Evolutionary conservation across 2,797 vertebrate species (phyloP).

Genomic region (Sebastes reedi): DNA sequence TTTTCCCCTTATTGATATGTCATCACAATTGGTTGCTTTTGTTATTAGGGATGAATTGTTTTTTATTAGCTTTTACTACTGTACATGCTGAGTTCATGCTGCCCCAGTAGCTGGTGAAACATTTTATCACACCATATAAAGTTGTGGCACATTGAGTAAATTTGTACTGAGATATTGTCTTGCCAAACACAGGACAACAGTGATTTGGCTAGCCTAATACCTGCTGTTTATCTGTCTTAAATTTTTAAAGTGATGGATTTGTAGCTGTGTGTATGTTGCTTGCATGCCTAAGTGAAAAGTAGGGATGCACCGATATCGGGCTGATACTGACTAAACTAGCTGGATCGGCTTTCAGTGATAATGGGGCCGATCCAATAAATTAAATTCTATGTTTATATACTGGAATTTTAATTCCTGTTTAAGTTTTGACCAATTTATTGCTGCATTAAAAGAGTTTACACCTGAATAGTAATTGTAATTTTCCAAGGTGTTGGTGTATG

Average conservation of each 20-base stretch:
- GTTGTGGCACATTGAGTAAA: slow-evolving; percentile 23
- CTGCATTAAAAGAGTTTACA: too few relatives aligned
- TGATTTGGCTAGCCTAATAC: slow-evolving; percentile 13
- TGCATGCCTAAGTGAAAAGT: background rate
- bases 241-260: slow-evolving; percentile 18
- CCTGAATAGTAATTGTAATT: too few relatives aligned
- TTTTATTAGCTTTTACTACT: slow-evolving; percentile 5
- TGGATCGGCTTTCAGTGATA: too few relatives aligned
- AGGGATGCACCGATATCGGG: too few relatives aligned
- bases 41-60: slow-evolving; percentile 15
- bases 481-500: too few relatives aligned
- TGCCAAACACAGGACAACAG: slow-evolving; percentile 13
- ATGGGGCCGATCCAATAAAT: too few relatives aligned
- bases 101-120: slow-evolving; percentile 12
- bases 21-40: background rate
- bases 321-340: too few relatives aligned
- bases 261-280: slow-evolving; percentile 19
- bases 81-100: slow-evolving; percentile 19
- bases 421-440: too few relatives aligned
- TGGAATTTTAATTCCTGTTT: too few relatives aligned
- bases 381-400: too few relatives aligned
- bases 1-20: background rate
- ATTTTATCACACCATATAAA: slow-evolving; percentile 21
- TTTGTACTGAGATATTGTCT: slow-evolving; percentile 10
- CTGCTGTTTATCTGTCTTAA: slow-evolving; percentile 19